These are phyloP conservation scores for Carcharodon carcharias DNA, from an alignment of 2,797 vertebrate genomes.

Conservation along the genomic window DNA sequence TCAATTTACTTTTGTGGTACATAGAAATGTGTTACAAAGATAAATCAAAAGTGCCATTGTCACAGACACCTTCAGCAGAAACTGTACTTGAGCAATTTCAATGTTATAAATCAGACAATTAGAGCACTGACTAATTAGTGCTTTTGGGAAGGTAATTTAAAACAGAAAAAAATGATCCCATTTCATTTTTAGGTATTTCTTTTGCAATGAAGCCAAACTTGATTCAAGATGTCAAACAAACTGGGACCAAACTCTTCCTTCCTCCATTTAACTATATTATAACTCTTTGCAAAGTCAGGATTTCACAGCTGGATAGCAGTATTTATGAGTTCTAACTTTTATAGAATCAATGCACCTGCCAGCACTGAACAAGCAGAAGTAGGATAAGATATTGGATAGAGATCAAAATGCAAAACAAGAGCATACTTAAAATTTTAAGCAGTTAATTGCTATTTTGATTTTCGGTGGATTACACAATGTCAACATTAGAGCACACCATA, in stretches of 20 bases:
- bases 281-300: neutral
- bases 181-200: neutral
- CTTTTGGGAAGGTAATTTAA: neutral
- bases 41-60: neutral
- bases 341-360: neutral
- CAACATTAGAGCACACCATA: too few relatives aligned
- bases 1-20: neutral
- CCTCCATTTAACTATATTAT: neutral
- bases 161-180: neutral
- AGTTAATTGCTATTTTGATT: neutral
- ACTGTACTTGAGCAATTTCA: neutral
- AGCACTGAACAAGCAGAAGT: neutral
- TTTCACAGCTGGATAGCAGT: neutral
- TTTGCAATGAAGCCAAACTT: neutral
- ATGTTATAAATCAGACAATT: constrained; percentile 7
- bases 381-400: neutral
- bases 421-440: neutral
- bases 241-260: neutral
- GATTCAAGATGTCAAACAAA: neutral
- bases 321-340: neutral
- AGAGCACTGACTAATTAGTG: neutral
- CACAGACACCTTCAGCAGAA: neutral
- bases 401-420: neutral
- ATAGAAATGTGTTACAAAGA: neutral
- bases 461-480: neutral